Evolutionary conservation across 2,888 invertebrate genomes (phyloP).

Genomic region (Tenthredo amoena): DNA sequence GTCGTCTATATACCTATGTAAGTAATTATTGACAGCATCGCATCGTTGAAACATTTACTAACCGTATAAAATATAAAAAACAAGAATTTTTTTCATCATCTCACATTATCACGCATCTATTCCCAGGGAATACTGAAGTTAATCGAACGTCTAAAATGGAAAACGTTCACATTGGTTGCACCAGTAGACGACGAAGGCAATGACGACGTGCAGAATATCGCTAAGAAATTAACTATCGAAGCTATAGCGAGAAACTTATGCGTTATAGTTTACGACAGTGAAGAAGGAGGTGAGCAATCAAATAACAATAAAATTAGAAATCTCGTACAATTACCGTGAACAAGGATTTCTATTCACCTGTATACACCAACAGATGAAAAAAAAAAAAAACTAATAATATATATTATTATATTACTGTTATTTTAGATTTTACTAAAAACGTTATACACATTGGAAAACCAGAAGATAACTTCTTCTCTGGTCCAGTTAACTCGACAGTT

Average conservation of each 20-base stretch:
- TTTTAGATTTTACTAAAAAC: constrained; percentile 67
- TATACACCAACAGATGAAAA: background rate
- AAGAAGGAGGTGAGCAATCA: constrained; percentile 63
- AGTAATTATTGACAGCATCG: no score
- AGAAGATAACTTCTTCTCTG: constrained; percentile 64
- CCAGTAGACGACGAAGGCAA: constrained; percentile 67
- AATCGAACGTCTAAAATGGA: constrained; percentile 72
- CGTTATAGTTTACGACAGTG: constrained; percentile 68
- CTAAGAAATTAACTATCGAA: constrained; percentile 69
- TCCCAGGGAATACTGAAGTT: constrained; percentile 70
- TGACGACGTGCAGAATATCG: constrained; percentile 71
- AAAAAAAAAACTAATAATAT: background rate
- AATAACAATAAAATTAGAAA: background rate
- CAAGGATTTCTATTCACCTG: background rate
- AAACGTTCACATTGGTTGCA: constrained; percentile 70
- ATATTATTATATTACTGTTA: background rate
- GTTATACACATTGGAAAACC: constrained; percentile 73
- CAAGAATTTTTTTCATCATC: background rate
- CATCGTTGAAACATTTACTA: background rate
- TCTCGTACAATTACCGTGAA: background rate
- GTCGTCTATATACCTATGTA: no score
- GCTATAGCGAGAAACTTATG: constrained; percentile 68
- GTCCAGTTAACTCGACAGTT: constrained; percentile 67
- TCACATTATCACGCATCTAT: background rate
- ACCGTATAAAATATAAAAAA: background rate